phyloP scores from a whole-genome alignment of 2,888 invertebrate species.

The Oxytorus armatus region DNA sequence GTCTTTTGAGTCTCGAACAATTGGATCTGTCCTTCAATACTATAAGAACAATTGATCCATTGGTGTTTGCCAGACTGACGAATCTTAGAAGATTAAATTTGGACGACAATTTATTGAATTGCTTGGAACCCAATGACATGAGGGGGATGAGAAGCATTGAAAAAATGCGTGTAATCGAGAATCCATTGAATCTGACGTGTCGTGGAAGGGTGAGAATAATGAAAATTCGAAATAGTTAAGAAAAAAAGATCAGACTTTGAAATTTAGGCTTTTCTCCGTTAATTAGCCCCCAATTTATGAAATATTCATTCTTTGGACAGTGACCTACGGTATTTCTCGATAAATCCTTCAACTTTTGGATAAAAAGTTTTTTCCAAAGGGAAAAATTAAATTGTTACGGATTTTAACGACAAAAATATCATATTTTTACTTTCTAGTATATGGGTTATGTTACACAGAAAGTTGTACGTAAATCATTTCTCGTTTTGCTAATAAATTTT shows the following conservation, averaged over 20 bases:
- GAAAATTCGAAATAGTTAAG: not conserved
- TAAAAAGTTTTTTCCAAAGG: no score
- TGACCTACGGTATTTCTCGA: no score
- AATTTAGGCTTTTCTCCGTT: not conserved
- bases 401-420: no score
- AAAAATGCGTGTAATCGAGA: conserved; percentile 76
- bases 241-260: not conserved
- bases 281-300: no score
- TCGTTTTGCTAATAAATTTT: no score
- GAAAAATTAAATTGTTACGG: no score
- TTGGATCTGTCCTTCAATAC: conserved; percentile 78
- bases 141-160: conserved; percentile 73
- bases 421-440: no score
- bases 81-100: conserved; percentile 75
- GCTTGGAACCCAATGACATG: conserved; percentile 71
- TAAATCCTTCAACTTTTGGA: no score
- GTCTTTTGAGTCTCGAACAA: conserved; percentile 73
- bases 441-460: no score
- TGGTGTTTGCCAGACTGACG: conserved; percentile 70
- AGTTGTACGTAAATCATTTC: no score
- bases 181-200: conserved; percentile 75
- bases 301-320: no score
- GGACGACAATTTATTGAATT: conserved; percentile 75
- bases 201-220: conserved; percentile 75
- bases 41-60: conserved; percentile 70